Percentiles rank a stretch among this genome's conserved stretches.
Evolutionary conservation across 1,140 invertebrate species (phyloP).

Genomic region (Zaprionus ghesquierei): DNA sequence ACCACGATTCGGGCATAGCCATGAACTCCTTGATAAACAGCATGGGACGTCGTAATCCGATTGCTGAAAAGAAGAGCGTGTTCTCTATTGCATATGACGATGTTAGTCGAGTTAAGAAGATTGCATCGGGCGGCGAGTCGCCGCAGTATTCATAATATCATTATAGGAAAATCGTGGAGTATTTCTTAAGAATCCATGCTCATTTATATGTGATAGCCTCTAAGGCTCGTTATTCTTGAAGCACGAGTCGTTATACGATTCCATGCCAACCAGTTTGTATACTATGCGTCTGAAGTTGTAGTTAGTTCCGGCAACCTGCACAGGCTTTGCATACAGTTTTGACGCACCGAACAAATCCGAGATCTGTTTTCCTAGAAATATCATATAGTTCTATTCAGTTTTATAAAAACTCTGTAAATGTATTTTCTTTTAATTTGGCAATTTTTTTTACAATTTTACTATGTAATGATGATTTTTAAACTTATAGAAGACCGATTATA

Average conservation of each 20-base stretch:
- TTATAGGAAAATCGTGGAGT: constrained; percentile 2
- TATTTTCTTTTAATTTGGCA: not conserved
- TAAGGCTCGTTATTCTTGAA: constrained; percentile 67
- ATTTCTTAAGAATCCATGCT: constrained; percentile 43
- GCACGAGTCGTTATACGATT: constrained; percentile 48
- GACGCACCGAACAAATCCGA: constrained; percentile 26
- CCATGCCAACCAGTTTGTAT: constrained; percentile 30
- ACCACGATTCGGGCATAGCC: constrained; percentile 89
- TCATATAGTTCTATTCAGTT: constrained; percentile 5
- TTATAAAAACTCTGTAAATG: not conserved
- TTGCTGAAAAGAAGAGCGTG: constrained; percentile 95
- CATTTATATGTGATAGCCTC: constrained; percentile 70
- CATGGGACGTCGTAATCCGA: constrained; percentile 86
- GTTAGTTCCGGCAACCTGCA: constrained; percentile 19
- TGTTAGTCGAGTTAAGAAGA: constrained; percentile 84
- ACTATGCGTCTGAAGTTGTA: constrained; percentile 23
- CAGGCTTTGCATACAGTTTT: constrained; percentile 54
- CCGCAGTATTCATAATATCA: constrained; percentile 70
- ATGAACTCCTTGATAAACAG: constrained; percentile 86
- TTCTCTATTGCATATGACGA: constrained; percentile 96
- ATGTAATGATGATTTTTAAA: not conserved
- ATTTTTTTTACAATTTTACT: not conserved
- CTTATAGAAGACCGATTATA: not conserved
- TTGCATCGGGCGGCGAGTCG: constrained; percentile 78
- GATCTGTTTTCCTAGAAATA: constrained; percentile 2